Evolutionary conservation across 2,797 vertebrate species (phyloP), one percentile per base, ranked within the genome.

Genomic region (Acanthornis magna): DNA sequence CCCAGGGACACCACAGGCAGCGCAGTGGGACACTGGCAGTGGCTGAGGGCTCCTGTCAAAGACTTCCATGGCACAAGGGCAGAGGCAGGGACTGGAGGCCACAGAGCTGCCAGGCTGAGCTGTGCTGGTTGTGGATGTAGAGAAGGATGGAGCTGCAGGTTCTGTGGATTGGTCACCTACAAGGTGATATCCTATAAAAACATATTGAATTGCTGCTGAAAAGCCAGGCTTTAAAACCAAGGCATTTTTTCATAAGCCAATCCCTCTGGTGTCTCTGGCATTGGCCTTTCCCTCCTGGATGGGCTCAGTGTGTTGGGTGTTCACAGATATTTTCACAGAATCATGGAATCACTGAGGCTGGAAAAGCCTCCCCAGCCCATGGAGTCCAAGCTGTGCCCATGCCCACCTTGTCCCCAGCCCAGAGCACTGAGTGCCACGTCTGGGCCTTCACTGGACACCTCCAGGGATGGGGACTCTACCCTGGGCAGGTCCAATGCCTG

Each of bases 361-460:
- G 51, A n/a, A n/a, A 54, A 42, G 12, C 13, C 15, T 22, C 50
- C 53, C 25, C 6, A 16, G 36, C 1, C 5, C 10, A 4, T 2
- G 0, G 1, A 51, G 4, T 19, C 38, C 45, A 6, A 18, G 3
- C 21, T 36, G 27, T 66, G 27, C 36, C 53, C 0, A 8, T 66
- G 1, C 38, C 23, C 30, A 43, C 68, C 40, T 7, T 55, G 51
- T 27, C 51, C 14, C n/a, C 54, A 67, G 60, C 22, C 23, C 50
- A 54, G 63, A 34, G 53, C 34, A 0, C 57, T 54, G 17, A 71
- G 32, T 62, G 57, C 27, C 67, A 27, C 6, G 0, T 36, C 61
- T 36, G 50, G 29, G 1, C 13, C 3, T 50, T 51, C 26, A 26
- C 10, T 8, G 43, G 61, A 5, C 53, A 57, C 34, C 34, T 58